Evolutionary conservation across 2,888 invertebrate genomes (phyloP), one percentile per base, ranked within the genome.

Genomic region (Agrotis clavis): DNA sequence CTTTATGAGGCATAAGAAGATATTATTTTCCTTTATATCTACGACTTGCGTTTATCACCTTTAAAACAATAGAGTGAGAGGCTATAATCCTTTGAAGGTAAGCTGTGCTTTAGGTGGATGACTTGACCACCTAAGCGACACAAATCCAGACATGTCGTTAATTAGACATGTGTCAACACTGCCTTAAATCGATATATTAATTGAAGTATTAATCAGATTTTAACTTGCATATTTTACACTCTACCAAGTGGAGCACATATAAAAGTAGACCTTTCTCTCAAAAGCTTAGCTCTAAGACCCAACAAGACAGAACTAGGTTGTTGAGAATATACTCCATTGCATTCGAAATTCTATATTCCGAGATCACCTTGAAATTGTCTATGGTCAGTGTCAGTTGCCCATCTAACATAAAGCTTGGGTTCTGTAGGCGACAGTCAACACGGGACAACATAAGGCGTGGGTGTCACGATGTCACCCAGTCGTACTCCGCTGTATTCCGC

Each of bases 331-430:
- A 54, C 18, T 21, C 16, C 51, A 48, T 45, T 74, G 53, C 21
- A 78, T 79, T 73, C 19, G 30, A 63, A 76, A 66, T 51, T 57
- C 18, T 63, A 50, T 64, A 63, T 50, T 53, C 25, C 21, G n/a
- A 59, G n/a, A 62, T 84, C 73, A 82, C 83, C 85, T 87, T 85
- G 81, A 86, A 74, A 87, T 86, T 91, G 90, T 86, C 88, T 84
- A 87, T 90, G 92, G 92, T 93, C 91, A 92, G 90, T 91, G 83
- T 84, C 82, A 77, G 81, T 72, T 79, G 86, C 64, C 48, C 73
- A 72, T 68, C 71, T 63, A 69, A 84, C 76, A 82, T 90, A 87
- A 92, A 90, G 82, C 83, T 89, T 81, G 86, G 87, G 89, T 88
- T 87, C 68, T 78, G 87, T 82, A 86, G 85, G 83, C 82, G 84